Evolutionary conservation across 2,888 invertebrate species (phyloP), one percentile per base, ranked within the genome.

Genomic region (Xestoiulus laeticollis): DNA sequence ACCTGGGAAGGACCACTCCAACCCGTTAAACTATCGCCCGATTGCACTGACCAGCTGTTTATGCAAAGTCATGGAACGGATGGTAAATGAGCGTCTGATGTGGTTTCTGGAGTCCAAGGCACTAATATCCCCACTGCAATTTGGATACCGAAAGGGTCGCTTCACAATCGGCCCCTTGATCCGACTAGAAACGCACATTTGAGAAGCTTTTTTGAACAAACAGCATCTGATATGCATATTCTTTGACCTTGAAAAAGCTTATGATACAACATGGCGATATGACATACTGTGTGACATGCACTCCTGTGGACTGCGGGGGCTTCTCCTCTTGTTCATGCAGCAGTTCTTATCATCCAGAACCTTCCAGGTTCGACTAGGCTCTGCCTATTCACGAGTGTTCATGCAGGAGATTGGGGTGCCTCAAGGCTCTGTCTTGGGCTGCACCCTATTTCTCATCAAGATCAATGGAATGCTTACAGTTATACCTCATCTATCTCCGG

Each of bases 41-140:
- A 90, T 90, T 26, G 89, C 90, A 38, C 88, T 90, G 30, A 90
- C 90, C 14, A 90, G 90, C 85, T 90, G 90, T 83, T 85, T 90
- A 10, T 90, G 90, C 68, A 90, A 91, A 87, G 85, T 89, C 0
- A 88, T 90, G 89, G 90, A 90, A 85, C 53, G 88, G 83, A 90
- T 90, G 89, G 88, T 90, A 5, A 90, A 90, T 85, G 84, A 89
- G 32, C 87, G 90, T 3, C 89, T 90, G 14, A 87, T 89, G n/a
- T 90, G 89, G 90, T 88, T 88, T 38, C 87, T 90, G 12, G 90
- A 90, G 68, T 53, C 87, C 10, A 87, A 89, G 32, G 83, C 89
- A 48, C 88, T 90, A 1, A 53, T 90, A 16, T 44, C 90, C 8
- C 33, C 78, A 1, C 33, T 38, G 22, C 90, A 90, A 84, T 87